A percentile compares a stretch with the other conserved stretches of the same genome.
Evolutionary conservation across 2,797 vertebrate genomes (phyloP).

Genomic region (Neosalanx taihuensis): DNA sequence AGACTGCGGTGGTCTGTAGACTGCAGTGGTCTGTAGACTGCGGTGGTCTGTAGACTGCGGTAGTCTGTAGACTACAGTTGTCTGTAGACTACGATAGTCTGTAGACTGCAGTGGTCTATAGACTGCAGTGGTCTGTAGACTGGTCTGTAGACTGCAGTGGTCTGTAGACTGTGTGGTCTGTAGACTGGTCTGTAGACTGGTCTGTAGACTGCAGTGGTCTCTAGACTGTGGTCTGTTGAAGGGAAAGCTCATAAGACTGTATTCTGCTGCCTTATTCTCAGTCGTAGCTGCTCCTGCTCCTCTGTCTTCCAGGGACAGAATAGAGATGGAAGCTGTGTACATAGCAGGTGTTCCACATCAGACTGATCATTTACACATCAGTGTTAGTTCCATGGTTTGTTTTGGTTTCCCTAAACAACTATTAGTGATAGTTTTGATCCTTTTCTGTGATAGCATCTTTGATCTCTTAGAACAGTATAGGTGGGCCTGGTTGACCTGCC

Average conservation of each 20-base stretch:
- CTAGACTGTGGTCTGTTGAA: constrained; percentile 51
- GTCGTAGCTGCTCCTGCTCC: constrained; percentile 39
- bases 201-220: too few relatives aligned
- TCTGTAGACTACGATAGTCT: too few relatives aligned
- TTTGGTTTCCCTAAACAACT: constrained; percentile 37
- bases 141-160: too few relatives aligned
- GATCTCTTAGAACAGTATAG: background rate
- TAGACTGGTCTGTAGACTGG: too few relatives aligned
- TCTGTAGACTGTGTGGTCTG: too few relatives aligned
- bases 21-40: too few relatives aligned
- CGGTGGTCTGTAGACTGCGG: too few relatives aligned
- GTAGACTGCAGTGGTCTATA: too few relatives aligned
- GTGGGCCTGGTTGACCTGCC: background rate
- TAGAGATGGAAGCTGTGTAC: constrained; percentile 58
- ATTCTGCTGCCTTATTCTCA: constrained; percentile 76
- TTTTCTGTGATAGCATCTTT: constrained; percentile 9
- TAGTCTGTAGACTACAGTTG: too few relatives aligned
- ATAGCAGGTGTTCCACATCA: constrained; percentile 60
- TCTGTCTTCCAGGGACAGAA: constrained; percentile 39
- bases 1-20: too few relatives aligned
- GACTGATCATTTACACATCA: constrained; percentile 57
- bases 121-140: too few relatives aligned
- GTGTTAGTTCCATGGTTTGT: constrained; percentile 53
- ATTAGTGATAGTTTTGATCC: constrained; percentile 24
- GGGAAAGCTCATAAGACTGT: constrained; percentile 62